Percentiles rank a stretch among this genome's conserved stretches.
These are phyloP conservation scores for Sprattus sprattus DNA, from an alignment of 2,113 vertebrate genomes.

Conservation along the genomic window DNA sequence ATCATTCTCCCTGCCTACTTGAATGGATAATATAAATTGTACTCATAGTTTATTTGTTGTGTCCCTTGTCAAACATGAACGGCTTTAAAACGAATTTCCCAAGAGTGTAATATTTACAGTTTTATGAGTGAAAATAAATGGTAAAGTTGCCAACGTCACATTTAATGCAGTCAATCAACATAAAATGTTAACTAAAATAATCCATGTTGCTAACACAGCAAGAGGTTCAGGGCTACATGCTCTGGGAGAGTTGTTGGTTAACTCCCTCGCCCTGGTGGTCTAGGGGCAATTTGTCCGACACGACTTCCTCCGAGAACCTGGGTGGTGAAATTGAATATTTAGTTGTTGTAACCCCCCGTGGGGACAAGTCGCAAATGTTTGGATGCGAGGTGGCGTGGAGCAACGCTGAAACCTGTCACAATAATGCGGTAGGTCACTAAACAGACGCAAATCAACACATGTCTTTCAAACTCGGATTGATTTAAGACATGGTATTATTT, in stretches of 20 bases:
- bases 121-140: no score
- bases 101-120: no score
- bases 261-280: slow-evolving; percentile 22
- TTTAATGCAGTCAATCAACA: no score
- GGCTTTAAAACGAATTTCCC: no score
- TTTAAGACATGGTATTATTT: not conserved
- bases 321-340: slow-evolving; percentile 56
- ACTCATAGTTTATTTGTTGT: no score
- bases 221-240: not conserved
- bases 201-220: no score
- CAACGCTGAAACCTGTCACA: not conserved
- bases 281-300: slow-evolving; percentile 52
- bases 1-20: no score
- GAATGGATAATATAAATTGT: no score
- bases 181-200: no score
- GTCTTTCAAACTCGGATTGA: not conserved
- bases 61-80: no score
- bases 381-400: not conserved
- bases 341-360: slow-evolving; percentile 48
- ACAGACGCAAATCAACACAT: not conserved
- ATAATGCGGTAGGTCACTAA: slow-evolving; percentile 10
- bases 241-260: not conserved
- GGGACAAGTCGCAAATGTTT: slow-evolving; percentile 43
- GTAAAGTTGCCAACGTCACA: no score
- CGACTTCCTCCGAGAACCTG: slow-evolving; percentile 61